Evolutionary conservation across 2,888 invertebrate species (phyloP).

Genomic region (Axea sp.): DNA sequence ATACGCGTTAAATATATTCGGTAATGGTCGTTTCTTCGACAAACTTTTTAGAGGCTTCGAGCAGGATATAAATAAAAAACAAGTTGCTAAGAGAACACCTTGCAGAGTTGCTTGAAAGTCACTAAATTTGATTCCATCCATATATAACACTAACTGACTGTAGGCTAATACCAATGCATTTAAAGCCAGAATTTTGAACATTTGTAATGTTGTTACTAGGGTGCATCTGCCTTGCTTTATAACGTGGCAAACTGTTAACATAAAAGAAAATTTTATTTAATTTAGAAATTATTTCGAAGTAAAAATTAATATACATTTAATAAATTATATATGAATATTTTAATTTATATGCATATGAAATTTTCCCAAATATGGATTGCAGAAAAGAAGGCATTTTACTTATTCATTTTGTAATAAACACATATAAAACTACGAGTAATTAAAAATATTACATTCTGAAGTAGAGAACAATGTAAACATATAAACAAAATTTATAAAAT

Average conservation of each 20-base stretch:
- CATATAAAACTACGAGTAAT: too few species aligned
- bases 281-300: neutral
- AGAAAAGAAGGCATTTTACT: too few species aligned
- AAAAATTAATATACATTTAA: too few species aligned
- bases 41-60: constrained; percentile 97
- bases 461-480: too few species aligned
- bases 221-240: constrained; percentile 99
- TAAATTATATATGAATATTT: too few species aligned
- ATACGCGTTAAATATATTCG: constrained; percentile 99
- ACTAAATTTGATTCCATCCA: constrained; percentile 98
- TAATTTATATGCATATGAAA: too few species aligned
- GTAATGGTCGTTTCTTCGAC: constrained; percentile 95
- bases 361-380: too few species aligned
- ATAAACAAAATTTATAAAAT: too few species aligned
- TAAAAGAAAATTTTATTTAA: neutral
- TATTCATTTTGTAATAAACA: too few species aligned
- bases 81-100: constrained; percentile 95
- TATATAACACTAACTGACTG: constrained; percentile 95
- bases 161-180: constrained; percentile 99
- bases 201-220: constrained; percentile 98
- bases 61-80: constrained; percentile 98
- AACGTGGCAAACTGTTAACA: constrained; percentile 94
- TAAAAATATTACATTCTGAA: too few species aligned
- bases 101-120: constrained; percentile 99
- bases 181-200: constrained; percentile 99